These are phyloP conservation scores for Diploptera punctata DNA, from an alignment of 2,888 invertebrate species.

Conservation along the genomic window DNA sequence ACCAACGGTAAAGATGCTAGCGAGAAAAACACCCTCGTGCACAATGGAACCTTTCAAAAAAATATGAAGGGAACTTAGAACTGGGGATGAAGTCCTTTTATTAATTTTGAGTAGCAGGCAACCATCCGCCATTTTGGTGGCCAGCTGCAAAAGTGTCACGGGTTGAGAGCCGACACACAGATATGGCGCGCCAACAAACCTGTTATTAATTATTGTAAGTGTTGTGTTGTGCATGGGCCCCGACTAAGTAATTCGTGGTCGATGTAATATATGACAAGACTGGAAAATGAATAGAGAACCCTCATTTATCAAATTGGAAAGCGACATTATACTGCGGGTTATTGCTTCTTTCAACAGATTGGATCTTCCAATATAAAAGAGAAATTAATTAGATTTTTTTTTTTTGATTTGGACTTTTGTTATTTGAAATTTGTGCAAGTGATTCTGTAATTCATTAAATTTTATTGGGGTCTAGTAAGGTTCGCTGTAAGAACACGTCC, in stretches of 20 bases:
- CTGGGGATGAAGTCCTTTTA: no score
- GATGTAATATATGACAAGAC: conserved; percentile 19
- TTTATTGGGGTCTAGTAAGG: no score
- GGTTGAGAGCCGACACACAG: conserved; percentile 25
- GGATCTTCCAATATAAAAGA: no score
- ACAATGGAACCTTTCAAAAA: not conserved
- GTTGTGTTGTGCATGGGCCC: conserved; percentile 16
- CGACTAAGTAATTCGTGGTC: conserved; percentile 34
- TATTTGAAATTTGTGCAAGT: no score
- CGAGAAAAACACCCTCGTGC: conserved; percentile 24
- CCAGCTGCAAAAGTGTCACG: conserved; percentile 38
- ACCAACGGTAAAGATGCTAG: conserved; percentile 39
- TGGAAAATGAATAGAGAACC: not conserved
- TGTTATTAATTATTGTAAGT: conserved; percentile 41
- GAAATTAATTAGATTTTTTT: no score
- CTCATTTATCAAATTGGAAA: conserved; percentile 14
- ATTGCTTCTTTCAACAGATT: no score
- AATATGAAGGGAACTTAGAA: not conserved
- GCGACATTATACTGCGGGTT: no score
- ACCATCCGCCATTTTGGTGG: conserved; percentile 34
- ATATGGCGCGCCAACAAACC: conserved; percentile 40
- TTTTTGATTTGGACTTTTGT: no score
- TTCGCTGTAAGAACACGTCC: no score
- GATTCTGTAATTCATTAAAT: no score
- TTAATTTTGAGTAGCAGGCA: conserved; percentile 4